A percentile compares a stretch with the other conserved stretches of the same genome.
phyloP scores from a whole-genome alignment of 2,797 vertebrate genomes.

The Paguma larvata region DNA sequence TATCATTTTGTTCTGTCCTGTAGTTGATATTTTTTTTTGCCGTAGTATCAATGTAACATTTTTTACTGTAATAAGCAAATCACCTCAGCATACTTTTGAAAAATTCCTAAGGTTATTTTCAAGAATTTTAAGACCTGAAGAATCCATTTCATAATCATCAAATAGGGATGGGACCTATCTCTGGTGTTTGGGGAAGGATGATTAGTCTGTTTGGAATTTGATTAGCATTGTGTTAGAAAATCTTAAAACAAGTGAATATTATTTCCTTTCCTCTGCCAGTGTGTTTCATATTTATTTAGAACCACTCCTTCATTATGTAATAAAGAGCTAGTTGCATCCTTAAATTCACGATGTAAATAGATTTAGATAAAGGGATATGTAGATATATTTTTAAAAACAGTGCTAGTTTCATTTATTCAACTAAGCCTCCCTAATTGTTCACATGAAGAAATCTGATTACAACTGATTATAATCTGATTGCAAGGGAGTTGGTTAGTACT shows the following conservation, averaged over 20 bases:
- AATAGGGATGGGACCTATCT: not conserved
- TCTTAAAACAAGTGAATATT: slow-evolving; percentile 12
- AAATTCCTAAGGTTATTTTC: slow-evolving; percentile 36
- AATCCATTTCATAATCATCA: slow-evolving; percentile 17
- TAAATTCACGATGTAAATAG: slow-evolving; percentile 26
- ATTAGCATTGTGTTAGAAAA: slow-evolving; percentile 26
- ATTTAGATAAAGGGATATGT: not conserved
- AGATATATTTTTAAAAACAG: not conserved
- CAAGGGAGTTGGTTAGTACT: not conserved
- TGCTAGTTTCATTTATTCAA: not conserved
- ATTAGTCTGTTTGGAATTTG: slow-evolving; percentile 13
- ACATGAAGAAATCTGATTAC: not conserved
- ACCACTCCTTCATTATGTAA: not conserved
- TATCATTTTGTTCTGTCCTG: not conserved
- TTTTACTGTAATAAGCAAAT: slow-evolving; percentile 25
- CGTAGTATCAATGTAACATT: not conserved
- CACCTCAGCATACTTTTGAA: not conserved
- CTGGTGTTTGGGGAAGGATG: not conserved
- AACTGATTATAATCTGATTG: not conserved
- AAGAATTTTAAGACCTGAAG: slow-evolving; percentile 18
- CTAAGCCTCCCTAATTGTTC: not conserved
- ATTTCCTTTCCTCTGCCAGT: not conserved
- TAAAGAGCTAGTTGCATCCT: not conserved
- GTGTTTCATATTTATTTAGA: slow-evolving; percentile 30
- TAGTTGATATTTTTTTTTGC: slow-evolving; percentile 38